These are phyloP conservation scores for Steatornis caripensis DNA, from an alignment of 2,113 vertebrate species.

Conservation along the genomic window DNA sequence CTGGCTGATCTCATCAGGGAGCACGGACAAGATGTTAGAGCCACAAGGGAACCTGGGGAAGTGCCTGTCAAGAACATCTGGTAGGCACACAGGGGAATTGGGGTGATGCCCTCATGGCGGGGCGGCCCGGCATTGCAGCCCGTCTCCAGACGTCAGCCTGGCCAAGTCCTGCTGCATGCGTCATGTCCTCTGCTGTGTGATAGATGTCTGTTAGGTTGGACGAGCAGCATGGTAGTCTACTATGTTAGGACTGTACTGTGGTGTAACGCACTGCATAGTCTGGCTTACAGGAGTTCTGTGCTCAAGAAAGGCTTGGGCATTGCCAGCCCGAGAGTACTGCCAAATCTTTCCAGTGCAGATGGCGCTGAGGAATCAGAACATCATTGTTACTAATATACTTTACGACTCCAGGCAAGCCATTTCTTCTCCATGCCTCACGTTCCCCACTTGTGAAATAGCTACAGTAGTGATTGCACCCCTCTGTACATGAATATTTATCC, in stretches of 20 bases:
- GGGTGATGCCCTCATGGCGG: accelerated
- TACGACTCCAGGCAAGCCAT: background rate
- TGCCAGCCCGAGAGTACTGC: background rate
- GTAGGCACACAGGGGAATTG: background rate
- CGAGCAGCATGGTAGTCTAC: background rate
- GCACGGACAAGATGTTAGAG: background rate
- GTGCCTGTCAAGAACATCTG: background rate
- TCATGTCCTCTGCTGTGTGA: background rate
- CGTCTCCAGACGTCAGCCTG: background rate
- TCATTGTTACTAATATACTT: background rate
- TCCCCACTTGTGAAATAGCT: background rate
- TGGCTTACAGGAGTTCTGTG: background rate
- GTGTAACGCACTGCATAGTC: background rate
- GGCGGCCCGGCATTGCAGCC: background rate
- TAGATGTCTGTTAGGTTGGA: background rate
- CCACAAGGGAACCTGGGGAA: accelerated
- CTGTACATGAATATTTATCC: background rate
- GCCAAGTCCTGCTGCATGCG: background rate
- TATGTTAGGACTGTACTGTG: background rate
- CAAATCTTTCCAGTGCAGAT: background rate
- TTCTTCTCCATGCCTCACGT: background rate
- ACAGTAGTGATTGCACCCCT: background rate
- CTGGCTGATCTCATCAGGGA: background rate
- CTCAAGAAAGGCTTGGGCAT: background rate
- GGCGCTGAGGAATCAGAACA: background rate